A percentile compares a stretch with the other conserved stretches of the same genome.
Conservation (phyloP, 2,888 invertebrate genomes). For the Drosophila eohydei region DNA sequence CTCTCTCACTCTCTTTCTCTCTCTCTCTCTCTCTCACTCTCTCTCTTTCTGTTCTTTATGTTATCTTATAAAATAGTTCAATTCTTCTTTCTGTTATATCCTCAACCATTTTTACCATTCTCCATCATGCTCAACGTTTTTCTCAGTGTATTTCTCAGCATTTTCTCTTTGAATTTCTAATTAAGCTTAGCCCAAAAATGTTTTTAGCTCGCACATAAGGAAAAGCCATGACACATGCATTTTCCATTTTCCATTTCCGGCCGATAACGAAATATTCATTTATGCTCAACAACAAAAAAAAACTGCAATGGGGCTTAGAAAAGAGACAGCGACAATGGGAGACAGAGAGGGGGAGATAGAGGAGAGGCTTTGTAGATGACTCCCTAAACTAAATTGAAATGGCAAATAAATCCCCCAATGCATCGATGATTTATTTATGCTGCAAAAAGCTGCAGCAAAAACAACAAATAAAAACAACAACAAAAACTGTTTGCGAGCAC, state of each 20-base stretch:
- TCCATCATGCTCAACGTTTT: not conserved
- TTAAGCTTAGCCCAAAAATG: conserved; percentile 2
- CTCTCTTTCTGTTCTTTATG: not conserved
- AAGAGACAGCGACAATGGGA: no score
- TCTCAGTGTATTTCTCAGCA: not conserved
- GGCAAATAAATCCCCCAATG: conserved; percentile 54
- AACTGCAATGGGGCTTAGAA: conserved; percentile 35
- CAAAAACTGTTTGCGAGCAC: conserved; percentile 5
- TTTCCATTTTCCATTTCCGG: conserved; percentile 51
- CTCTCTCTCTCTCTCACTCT: not conserved
- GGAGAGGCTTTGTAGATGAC: not conserved
- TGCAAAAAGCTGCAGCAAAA: conserved; percentile 40
- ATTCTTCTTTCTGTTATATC: not conserved
- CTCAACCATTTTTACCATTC: not conserved
- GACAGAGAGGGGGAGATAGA: not conserved
- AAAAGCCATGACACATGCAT: conserved; percentile 42
- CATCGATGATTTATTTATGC: conserved; percentile 77
- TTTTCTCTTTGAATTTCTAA: not conserved
- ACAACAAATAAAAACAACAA: conserved; percentile 11
- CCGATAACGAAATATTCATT: conserved; percentile 38
- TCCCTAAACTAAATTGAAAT: conserved; percentile 42
- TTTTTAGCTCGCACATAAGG: not conserved
- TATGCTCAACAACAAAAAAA: not conserved
- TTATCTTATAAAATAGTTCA: no score
- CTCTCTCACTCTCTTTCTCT: not conserved